Base-by-base conservation (phyloP, 2,797 vertebrate species). In the Mus minutoides region DNA sequence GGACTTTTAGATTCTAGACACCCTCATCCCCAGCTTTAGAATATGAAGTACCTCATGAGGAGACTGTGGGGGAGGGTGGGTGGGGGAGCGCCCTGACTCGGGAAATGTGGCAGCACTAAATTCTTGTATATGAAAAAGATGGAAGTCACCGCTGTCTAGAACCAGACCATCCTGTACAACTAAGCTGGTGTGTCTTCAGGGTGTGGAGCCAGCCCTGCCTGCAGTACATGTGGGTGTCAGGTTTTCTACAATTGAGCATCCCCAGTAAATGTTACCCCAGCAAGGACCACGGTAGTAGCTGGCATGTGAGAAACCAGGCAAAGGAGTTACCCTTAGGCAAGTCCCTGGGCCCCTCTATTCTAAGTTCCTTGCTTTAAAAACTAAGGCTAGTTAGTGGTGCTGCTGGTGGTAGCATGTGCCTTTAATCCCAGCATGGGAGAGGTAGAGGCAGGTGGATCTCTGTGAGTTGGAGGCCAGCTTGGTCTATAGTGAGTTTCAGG, bases 351-450 rank as follows among this genome's bases (percentile, higher is more conserved):
- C 67, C 82, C 34, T 26, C 26, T 40, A 67, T 60, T 37, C 67
- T 83, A 40, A 58, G n/a, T 83, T 86, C 12, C 37, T 77, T 90
- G 46, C 37, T 84, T 43, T 92, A 34, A 77, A 94, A 94, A 54
- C 88, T 34, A 86, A 52, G 22, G n/a, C 26, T 17, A 88, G 83
- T 24, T 24, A 12, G 12, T 43, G 37, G 37, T 22, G n/a, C 0
- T 40, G 54, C 16, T 56, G 60, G 26, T 67, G 31, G 31, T 34
- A 31, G 31, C 34, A 0, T 13, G 62, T 29, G 13, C 12, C 73
- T 46, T 76, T 76, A 43, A 46, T 76, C 40, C 73, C 40, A 76
- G 73, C 40, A 46, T 43, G 40, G 11, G 73, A 26, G 73, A 46
- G 73, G 40, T 24, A 76, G 40, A 46, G 40, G 43, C 73, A 76